phyloP scores from a whole-genome alignment of 2,113 vertebrate genomes.

The Myiopsitta monachus region DNA sequence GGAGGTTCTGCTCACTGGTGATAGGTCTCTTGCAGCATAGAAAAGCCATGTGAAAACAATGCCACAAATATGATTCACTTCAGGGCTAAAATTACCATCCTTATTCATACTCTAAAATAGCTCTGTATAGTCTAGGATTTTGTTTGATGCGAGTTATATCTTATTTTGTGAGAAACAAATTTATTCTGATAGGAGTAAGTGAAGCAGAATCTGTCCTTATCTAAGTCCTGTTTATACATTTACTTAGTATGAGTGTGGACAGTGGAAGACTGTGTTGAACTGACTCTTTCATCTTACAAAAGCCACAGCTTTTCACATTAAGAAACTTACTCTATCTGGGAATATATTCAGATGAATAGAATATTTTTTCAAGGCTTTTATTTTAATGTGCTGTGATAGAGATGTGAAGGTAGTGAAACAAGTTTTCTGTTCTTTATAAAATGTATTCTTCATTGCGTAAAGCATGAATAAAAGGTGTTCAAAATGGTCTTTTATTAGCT shows the following conservation, averaged over 20 bases:
- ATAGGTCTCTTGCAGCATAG: background rate
- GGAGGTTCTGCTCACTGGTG: background rate
- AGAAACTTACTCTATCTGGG: background rate
- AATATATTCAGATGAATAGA: background rate
- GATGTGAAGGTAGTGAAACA: background rate
- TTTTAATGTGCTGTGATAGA: background rate
- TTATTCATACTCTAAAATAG: constrained; percentile 28
- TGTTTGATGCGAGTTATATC: background rate
- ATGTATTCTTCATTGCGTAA: background rate
- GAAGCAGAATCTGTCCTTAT: constrained; percentile 1
- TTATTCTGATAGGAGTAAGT: background rate
- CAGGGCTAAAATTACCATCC: background rate
- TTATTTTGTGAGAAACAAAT: background rate
- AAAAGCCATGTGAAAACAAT: background rate
- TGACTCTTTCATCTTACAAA: background rate
- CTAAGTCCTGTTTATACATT: background rate
- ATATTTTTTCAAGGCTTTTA: background rate
- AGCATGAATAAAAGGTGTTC: background rate
- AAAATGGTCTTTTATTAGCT: background rate
- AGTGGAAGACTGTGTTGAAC: background rate
- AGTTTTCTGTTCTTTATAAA: background rate
- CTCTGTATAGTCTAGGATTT: background rate
- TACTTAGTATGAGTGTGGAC: background rate
- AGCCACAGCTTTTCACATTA: background rate
- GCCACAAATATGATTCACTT: background rate